These are phyloP conservation scores for Malacoctenus gilli DNA, from an alignment of 2,797 vertebrate genomes.

Conservation along the genomic window DNA sequence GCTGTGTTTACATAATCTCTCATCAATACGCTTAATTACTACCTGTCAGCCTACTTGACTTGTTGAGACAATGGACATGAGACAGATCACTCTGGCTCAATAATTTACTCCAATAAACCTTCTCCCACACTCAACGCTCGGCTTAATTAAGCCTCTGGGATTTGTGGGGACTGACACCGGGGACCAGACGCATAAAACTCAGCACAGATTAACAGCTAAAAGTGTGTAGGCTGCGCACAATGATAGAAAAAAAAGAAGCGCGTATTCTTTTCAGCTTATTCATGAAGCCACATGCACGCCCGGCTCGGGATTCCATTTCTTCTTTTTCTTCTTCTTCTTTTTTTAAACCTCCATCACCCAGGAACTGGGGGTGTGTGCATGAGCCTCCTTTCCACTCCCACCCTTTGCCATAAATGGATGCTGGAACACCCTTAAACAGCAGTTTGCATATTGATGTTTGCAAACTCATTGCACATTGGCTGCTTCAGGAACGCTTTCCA, in stretches of 20 bases:
- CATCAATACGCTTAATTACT: constrained; percentile 62
- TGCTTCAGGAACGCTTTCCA: background rate
- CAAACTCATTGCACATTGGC: background rate
- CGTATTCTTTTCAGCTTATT: constrained; percentile 14
- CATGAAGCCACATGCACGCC: background rate
- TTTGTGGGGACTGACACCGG: constrained; percentile 42
- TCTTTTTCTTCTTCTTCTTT: no score
- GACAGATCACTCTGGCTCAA: constrained; percentile 57
- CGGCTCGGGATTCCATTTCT: no score
- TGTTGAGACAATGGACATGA: constrained; percentile 47
- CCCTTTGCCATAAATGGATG: background rate
- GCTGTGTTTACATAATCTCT: constrained; percentile 51
- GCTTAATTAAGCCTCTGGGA: constrained; percentile 71
- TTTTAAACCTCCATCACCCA: constrained; percentile 7
- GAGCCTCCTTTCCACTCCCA: constrained; percentile 5
- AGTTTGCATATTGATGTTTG: constrained; percentile 15
- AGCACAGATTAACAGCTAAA: constrained; percentile 7
- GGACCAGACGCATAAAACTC: constrained; percentile 10
- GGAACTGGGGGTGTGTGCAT: background rate
- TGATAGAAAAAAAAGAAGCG: constrained; percentile 1
- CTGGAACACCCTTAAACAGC: background rate
- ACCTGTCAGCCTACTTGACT: constrained; percentile 56
- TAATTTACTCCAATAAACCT: constrained; percentile 67
- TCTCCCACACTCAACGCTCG: constrained; percentile 42
- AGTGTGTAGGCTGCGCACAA: background rate